Base-by-base conservation (phyloP, 1,140 invertebrate species). In the Ips nitidus region DNA sequence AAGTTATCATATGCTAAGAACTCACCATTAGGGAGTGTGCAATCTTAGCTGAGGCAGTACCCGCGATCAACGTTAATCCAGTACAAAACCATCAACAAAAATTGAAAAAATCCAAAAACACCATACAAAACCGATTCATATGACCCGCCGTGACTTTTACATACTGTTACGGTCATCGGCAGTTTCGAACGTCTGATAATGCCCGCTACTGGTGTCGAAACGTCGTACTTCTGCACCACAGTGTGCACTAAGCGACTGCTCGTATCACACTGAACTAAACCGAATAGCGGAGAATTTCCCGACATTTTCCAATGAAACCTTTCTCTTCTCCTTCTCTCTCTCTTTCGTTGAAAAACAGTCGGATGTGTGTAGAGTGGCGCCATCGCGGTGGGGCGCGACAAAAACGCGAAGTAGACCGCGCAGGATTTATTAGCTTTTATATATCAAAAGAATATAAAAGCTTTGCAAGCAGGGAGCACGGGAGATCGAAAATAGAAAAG, bases 261-360 rank as follows among this genome's bases (percentile, higher is more conserved):
- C 64, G 64, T 45, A 43, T 45, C 53, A 57, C 64, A 66, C 64
- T 66, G 53, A 63, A 64, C 61, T 4, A 50, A 61, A 61, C 22
- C 8, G 39, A 53, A 62, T 52, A 52, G 22, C 61, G 47, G 52
- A 42, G 42, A 53, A 64, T 57, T 58, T 66, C 55, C 53, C 52
- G 52, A 66, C 52, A 55, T 66, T 66, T 66, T 55, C 64, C 50
- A 56, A 66, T 56, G 45, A 56, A n/a, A 56, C 53, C 58, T 61
- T 56, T 40, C 43, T 40, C 43, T 41, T 66, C 64, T 56, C 64
- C 58, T 61, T 56, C 50, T 56, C 50, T 56, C 53, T 66, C 64
- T 56, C 64, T 52, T 56, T 52, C 64, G 64, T 66, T 66, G 52
- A 66, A 66, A 22, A 66, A 66, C 64, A 66, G 64, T 66, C 45